Conservation (phyloP, 2,797 vertebrate species). For the Gallirallus australis region DNA sequence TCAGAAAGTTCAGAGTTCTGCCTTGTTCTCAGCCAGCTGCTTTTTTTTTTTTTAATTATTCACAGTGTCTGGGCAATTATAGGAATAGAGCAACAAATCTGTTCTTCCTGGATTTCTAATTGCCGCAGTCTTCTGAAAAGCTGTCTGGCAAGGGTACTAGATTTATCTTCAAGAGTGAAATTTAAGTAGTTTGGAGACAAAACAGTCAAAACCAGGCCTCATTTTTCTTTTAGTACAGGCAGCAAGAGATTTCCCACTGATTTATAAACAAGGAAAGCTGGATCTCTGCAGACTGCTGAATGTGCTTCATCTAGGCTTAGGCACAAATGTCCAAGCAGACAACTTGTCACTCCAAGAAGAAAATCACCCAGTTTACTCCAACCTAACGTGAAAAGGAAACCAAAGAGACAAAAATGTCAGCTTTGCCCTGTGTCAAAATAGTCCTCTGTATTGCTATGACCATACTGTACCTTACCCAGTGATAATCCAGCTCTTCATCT, state of each 20-base stretch:
- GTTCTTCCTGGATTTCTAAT: constrained; percentile 24
- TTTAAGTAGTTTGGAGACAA: constrained; percentile 41
- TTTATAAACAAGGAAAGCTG: background rate
- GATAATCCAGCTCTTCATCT: background rate
- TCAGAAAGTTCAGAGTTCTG: background rate
- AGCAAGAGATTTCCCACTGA: background rate
- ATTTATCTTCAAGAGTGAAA: constrained; percentile 39
- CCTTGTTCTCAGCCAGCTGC: constrained; percentile 1
- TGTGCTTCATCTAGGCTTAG: background rate
- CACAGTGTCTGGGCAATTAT: background rate
- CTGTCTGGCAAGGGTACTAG: constrained; percentile 1
- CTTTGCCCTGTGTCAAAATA: background rate
- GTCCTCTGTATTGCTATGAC: background rate
- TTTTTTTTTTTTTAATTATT: background rate
- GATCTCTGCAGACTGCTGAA: background rate
- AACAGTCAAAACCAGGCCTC: background rate
- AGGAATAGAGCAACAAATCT: constrained; percentile 43
- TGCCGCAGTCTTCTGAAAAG: constrained; percentile 3
- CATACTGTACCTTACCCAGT: background rate
- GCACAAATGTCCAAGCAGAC: background rate
- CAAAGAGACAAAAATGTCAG: background rate
- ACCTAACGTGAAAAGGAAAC: background rate
- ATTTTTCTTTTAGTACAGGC: constrained; percentile 8
- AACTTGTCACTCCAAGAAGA: background rate
- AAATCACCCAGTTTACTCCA: background rate